Conservation (phyloP, 2,113 vertebrate species). For the Petromus typicus region DNA sequence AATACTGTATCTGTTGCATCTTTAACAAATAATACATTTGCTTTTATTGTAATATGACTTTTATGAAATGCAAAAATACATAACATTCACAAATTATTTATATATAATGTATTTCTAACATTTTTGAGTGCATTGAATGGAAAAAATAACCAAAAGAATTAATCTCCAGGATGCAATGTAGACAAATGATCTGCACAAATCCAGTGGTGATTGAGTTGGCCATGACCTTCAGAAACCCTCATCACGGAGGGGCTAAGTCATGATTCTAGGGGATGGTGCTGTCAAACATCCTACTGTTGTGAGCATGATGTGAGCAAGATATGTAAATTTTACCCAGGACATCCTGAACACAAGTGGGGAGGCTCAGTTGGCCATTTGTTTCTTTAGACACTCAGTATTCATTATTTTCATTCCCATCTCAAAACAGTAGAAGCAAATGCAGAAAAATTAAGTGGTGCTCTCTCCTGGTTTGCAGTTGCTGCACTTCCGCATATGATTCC, state of each 20-base stretch:
- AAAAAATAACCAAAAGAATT: background rate
- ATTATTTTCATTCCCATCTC: background rate
- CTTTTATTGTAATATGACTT: background rate
- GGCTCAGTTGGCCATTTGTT: slow-evolving; percentile 91
- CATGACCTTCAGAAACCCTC: too few relatives aligned
- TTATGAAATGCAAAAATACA: background rate
- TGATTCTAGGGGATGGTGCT: slow-evolving; percentile 93
- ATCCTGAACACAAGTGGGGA: slow-evolving; percentile 91
- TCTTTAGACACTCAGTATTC: slow-evolving; percentile 82
- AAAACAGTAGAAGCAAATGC: background rate
- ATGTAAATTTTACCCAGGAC: slow-evolving; percentile 87
- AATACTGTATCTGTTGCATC: background rate
- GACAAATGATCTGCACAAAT: too few relatives aligned
- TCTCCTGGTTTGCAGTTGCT: background rate
- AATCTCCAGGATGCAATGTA: background rate
- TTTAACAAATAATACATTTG: background rate
- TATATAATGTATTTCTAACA: too few relatives aligned
- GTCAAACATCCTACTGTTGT: slow-evolving; percentile 94
- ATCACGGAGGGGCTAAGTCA: slow-evolving; percentile 38
- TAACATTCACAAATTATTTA: background rate
- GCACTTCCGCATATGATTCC: background rate
- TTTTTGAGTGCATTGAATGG: background rate
- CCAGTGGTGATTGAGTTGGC: background rate
- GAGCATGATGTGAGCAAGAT: background rate
- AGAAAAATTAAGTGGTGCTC: background rate